A percentile compares a stretch with the other conserved stretches of the same genome.
These are phyloP conservation scores for Eulithis testata DNA, from an alignment of 2,888 invertebrate genomes.

Conservation along the genomic window DNA sequence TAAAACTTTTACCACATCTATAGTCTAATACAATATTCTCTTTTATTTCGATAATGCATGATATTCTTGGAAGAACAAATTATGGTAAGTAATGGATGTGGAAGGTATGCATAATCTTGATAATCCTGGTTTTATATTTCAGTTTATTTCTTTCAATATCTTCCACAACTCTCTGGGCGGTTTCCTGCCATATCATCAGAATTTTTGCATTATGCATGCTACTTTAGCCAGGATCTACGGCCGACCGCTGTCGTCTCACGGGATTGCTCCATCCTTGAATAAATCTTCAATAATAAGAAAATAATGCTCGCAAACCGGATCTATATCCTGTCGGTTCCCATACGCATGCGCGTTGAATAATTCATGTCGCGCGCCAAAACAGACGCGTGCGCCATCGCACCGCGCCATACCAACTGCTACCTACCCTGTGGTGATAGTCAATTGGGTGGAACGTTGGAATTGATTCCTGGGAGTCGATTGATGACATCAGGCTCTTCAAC, in stretches of 20 bases:
- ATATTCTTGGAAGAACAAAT: no score
- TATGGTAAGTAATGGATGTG: no score
- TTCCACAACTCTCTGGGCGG: neutral
- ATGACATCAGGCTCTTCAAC: constrained; percentile 45
- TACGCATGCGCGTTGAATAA: constrained; percentile 62
- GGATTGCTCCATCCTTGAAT: constrained; percentile 16
- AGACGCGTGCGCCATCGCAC: constrained; percentile 51
- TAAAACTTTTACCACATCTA: no score
- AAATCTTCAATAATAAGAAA: constrained; percentile 26
- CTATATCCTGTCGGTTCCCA: constrained; percentile 74
- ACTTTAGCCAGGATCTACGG: constrained; percentile 9
- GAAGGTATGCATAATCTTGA: no score
- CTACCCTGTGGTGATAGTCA: constrained; percentile 18
- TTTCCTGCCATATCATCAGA: neutral
- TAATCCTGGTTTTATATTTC: no score
- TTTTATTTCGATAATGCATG: no score
- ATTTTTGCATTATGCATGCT: neutral
- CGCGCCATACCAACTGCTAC: constrained; percentile 10
- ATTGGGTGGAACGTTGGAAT: constrained; percentile 44
- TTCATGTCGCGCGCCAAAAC: constrained; percentile 54
- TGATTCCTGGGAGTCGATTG: constrained; percentile 46
- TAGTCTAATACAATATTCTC: no score
- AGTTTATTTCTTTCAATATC: no score
- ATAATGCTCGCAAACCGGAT: constrained; percentile 67
- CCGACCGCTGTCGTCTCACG: constrained; percentile 12